Conservation (phyloP, 2,888 invertebrate genomes). For the Megamerina dolium region DNA sequence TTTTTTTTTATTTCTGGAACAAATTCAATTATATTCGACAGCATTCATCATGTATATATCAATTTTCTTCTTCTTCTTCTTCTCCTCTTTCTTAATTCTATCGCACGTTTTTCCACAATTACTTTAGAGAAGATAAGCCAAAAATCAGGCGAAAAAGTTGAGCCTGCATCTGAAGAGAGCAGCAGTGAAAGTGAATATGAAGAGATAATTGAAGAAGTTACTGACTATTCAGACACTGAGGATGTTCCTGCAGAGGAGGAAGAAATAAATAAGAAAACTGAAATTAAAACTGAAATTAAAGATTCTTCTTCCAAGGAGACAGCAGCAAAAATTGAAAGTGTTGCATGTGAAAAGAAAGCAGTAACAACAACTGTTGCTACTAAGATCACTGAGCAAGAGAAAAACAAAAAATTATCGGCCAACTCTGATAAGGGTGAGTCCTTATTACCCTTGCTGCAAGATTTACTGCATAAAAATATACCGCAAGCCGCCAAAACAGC, state of each 20-base stretch:
- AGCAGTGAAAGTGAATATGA: conserved; percentile 46
- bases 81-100: no score
- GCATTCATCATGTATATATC: no score
- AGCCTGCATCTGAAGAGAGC: conserved; percentile 26
- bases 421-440: conserved; percentile 62
- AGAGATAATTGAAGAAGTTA: conserved; percentile 46
- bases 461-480: conserved; percentile 53
- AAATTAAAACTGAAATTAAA: conserved; percentile 15
- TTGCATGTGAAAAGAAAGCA: not conserved
- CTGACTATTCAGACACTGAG: conserved; percentile 38
- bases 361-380: not conserved
- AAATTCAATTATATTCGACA: no score
- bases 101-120: no score
- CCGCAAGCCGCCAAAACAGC: conserved; percentile 25
- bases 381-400: not conserved
- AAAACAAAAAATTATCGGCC: not conserved
- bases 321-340: conserved; percentile 8
- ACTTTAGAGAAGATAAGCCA: conserved; percentile 32
- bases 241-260: conserved; percentile 21
- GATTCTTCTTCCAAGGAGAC: conserved; percentile 1
- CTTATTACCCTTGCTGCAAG: conserved; percentile 63
- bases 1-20: no score
- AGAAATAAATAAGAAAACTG: conserved; percentile 12
- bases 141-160: conserved; percentile 51
- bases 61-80: no score